phyloP scores from a whole-genome alignment of 1,140 invertebrate genomes.

The Heterodera carotae region DNA sequence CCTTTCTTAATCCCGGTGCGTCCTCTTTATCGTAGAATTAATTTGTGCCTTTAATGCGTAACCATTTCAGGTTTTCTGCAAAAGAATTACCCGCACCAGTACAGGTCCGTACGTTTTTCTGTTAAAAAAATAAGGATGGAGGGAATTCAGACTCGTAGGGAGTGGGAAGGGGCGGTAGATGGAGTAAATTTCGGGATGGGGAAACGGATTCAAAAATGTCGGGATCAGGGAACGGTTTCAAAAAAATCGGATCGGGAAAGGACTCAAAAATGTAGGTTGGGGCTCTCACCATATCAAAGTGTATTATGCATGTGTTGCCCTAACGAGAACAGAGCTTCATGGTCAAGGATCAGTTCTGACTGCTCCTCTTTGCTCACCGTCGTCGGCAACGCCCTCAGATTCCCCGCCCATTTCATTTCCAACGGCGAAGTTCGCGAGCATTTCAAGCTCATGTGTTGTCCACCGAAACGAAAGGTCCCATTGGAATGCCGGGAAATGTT shows the following conservation, averaged over 20 bases:
- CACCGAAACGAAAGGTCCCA: slow-evolving; percentile 21
- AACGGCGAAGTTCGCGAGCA: slow-evolving; percentile 59
- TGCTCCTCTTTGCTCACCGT: slow-evolving; percentile 56
- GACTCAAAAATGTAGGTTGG: too few relatives aligned
- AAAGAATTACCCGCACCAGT: slow-evolving; percentile 47
- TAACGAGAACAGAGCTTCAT: too few relatives aligned
- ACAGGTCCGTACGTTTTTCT: slow-evolving; percentile 37
- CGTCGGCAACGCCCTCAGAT: slow-evolving; percentile 61
- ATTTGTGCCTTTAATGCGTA: not conserved
- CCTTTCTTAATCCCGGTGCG: slow-evolving; percentile 58
- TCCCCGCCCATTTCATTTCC: slow-evolving; percentile 56
- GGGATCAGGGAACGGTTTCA: too few relatives aligned
- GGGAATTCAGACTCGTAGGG: too few relatives aligned
- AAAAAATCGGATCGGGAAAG: too few relatives aligned
- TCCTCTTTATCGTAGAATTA: not conserved
- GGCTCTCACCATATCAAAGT: too few relatives aligned
- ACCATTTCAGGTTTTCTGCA: slow-evolving; percentile 54
- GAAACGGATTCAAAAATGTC: too few relatives aligned
- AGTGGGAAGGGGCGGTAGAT: too few relatives aligned
- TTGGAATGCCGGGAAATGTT: not conserved
- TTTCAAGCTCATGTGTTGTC: slow-evolving; percentile 23
- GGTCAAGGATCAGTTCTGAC: slow-evolving; percentile 52
- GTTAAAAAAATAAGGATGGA: too few relatives aligned
- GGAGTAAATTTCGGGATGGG: too few relatives aligned
- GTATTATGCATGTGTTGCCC: too few relatives aligned